Percentiles rank a stretch among this genome's conserved stretches.
Evolutionary conservation across 1,140 invertebrate species (phyloP).

Genomic region (Apis florea): DNA sequence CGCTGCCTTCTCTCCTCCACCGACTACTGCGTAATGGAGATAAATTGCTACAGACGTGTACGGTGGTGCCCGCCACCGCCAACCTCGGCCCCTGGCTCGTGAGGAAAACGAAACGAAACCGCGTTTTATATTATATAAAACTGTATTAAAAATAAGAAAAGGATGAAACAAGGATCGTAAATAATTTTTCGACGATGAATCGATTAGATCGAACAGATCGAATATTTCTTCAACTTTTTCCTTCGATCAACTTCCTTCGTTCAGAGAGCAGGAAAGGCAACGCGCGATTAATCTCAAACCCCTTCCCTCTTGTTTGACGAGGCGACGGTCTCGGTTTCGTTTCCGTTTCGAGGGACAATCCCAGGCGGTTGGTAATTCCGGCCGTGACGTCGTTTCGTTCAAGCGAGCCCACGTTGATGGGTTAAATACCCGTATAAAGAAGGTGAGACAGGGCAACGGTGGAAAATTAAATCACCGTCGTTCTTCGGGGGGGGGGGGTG

Average conservation of each 20-base stretch:
- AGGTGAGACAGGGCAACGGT: slow-evolving; percentile 17
- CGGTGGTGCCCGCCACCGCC: neutral
- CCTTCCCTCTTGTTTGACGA: neutral
- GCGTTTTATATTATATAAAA: neutral
- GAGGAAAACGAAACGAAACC: too few relatives aligned
- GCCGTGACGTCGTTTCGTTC: neutral
- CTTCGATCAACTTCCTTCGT: too few relatives aligned
- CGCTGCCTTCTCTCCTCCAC: neutral
- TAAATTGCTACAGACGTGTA: slow-evolving; percentile 28
- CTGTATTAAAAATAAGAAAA: neutral
- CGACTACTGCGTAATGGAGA: slow-evolving; percentile 26
- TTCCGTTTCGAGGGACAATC: neutral
- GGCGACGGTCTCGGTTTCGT: neutral
- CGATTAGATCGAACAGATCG: too few relatives aligned
- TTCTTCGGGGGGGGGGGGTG: neutral
- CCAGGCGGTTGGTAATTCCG: slow-evolving; percentile 1
- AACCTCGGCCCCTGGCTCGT: too few relatives aligned
- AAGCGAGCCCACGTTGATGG: slow-evolving; percentile 24
- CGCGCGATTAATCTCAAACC: neutral
- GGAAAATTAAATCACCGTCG: slow-evolving; percentile 32
- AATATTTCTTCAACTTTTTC: too few relatives aligned
- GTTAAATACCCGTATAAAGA: slow-evolving; percentile 26
- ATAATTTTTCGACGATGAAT: neutral
- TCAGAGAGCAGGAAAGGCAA: too few relatives aligned
- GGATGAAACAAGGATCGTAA: too few relatives aligned